These are phyloP conservation scores for Parauchenoglanis ngamensis DNA, from an alignment of 2,797 vertebrate species.

Conservation along the genomic window DNA sequence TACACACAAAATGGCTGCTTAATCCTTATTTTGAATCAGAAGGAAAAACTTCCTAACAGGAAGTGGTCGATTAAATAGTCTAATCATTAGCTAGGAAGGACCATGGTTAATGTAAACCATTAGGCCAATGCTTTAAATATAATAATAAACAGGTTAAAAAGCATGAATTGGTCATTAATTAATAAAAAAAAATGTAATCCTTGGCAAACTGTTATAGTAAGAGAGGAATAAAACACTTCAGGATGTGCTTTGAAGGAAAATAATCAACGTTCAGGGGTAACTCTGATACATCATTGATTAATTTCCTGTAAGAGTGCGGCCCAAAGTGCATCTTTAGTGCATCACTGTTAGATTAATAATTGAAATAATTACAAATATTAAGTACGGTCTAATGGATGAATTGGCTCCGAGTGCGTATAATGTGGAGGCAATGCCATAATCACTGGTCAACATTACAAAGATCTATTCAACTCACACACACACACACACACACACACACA, in stretches of 20 bases:
- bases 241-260: neutral
- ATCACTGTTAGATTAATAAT: neutral
- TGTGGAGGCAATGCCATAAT: neutral
- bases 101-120: neutral
- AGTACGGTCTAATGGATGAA: neutral
- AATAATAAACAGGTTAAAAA: neutral
- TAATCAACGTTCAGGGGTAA: neutral
- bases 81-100: neutral
- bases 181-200: neutral
- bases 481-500: slow-evolving; percentile 1
- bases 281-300: neutral
- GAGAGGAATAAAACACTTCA: neutral
- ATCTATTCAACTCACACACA: neutral
- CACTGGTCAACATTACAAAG: neutral
- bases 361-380: neutral
- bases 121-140: neutral
- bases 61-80: neutral
- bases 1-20: neutral
- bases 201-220: neutral
- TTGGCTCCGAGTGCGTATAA: neutral
- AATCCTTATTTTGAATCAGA: neutral
- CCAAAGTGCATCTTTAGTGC: neutral
- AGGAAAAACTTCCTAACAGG: neutral
- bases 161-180: neutral
- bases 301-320: neutral